phyloP scores from a whole-genome alignment of 2,888 invertebrate species.

The Andrena marginata region DNA sequence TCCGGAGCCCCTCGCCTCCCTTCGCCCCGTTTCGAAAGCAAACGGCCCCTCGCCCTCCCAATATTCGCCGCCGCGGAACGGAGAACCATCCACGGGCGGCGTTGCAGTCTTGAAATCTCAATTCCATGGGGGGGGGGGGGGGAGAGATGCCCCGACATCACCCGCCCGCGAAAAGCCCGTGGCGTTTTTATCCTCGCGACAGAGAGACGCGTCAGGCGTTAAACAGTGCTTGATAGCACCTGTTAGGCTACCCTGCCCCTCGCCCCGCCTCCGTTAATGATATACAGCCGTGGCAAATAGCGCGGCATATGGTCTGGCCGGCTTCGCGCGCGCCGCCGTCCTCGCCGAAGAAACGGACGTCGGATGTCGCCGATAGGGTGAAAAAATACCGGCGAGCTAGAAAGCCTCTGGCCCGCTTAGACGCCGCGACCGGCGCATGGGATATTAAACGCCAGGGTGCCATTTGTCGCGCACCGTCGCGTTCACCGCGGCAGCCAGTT shows the following conservation, averaged over 20 bases:
- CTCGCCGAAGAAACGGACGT: slow-evolving; percentile 1
- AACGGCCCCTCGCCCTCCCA: too few species aligned
- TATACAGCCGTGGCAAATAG: slow-evolving; percentile 25
- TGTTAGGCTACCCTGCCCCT: slow-evolving; percentile 30
- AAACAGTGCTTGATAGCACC: slow-evolving; percentile 45
- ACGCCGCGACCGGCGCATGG: neutral
- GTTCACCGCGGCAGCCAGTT: neutral
- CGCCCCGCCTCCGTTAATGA: slow-evolving; percentile 26
- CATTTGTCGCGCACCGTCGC: neutral
- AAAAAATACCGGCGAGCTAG: neutral
- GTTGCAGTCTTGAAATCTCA: too few species aligned
- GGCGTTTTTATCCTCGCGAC: slow-evolving; percentile 37
- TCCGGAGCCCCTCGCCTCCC: neutral
- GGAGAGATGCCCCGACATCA: too few species aligned
- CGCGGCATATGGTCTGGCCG: slow-evolving; percentile 27
- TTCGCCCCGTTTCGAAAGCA: neutral
- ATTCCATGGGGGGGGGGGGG: too few species aligned
- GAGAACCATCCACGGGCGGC: too few species aligned
- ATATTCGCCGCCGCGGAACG: too few species aligned
- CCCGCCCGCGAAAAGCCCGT: neutral
- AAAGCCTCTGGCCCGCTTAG: neutral
- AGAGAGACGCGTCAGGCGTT: slow-evolving; percentile 39
- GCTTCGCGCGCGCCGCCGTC: slow-evolving; percentile 16
- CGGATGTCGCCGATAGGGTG: neutral
- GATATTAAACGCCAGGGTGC: neutral